Evolutionary conservation across 1,140 invertebrate species (phyloP), one percentile per base, ranked within the genome.

Genomic region (Drosophila prosaltans): DNA sequence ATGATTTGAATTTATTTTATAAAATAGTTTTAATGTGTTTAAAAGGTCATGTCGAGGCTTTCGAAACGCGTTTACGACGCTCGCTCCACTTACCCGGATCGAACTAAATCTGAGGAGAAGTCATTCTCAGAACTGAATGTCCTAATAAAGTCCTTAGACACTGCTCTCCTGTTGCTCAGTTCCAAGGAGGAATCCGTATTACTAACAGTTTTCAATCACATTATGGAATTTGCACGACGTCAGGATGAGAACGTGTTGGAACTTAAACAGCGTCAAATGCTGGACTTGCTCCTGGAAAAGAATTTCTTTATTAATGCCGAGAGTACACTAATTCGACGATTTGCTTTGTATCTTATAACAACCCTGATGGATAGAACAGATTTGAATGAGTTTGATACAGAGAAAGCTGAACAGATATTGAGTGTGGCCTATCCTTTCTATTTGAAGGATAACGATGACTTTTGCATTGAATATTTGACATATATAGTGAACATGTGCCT

Each of bases 401-500:
- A 74, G 16, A 78, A 78, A 43, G 65, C 69, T 2, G 16, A 58
- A 1, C 32, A 65, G 43, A 69, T 91, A 11, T 55, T 91, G 7
- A 70, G 77, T 0, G 28, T 78, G 41, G 59, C 69, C 2, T 72
- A 70, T 16, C 60, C 16, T 0, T 90, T 57, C 26, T 91, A 86
- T 70, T 1, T 72, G 10, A 40, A 72, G 26, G 90, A 91, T 40
- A 32, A 21, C 5, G 90, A 91, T 54, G 86, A 90, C 32, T 90
- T 91, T 58, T 84, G 86, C 61, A 64, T 85, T 21, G 90, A 91
- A 41, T 91, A 91, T 24, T 30, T 91, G 21, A 79, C 81, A 0
- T 90, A 80, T 5, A 76, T 90, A 3, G n/a, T 91, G 0, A 89
- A 90, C 10, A 73, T 89, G 55, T 91, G 83, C 30, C 45, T 89